Evolutionary conservation across 2,888 invertebrate genomes (phyloP).

Genomic region (Drosophila lacicola): DNA sequence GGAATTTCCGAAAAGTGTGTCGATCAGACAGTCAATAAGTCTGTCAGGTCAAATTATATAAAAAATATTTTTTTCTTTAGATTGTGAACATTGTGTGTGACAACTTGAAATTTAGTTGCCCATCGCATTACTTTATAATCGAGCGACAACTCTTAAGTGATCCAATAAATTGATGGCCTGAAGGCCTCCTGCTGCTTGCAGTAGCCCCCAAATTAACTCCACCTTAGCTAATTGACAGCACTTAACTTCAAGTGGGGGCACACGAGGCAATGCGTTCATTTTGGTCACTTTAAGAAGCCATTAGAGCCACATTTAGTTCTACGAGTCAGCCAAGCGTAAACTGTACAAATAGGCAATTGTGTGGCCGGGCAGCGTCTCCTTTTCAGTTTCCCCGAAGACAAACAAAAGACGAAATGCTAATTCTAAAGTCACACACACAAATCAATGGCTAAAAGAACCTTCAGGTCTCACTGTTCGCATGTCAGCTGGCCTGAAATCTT

Average conservation of each 20-base stretch:
- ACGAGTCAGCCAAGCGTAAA: conserved; percentile 63
- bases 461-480: conserved; percentile 50
- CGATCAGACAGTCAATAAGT: background rate
- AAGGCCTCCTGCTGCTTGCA: conserved; percentile 13
- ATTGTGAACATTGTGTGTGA: too few species aligned
- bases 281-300: conserved; percentile 73
- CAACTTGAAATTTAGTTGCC: conserved; percentile 3
- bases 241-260: conserved; percentile 47
- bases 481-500: conserved; percentile 45
- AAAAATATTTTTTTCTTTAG: too few species aligned
- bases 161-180: conserved; percentile 30
- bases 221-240: conserved; percentile 54
- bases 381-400: conserved; percentile 23
- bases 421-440: conserved; percentile 45
- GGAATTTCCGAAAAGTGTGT: too few species aligned
- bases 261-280: conserved; percentile 68
- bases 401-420: conserved; percentile 61
- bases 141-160: conserved; percentile 22
- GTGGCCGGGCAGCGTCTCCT: conserved; percentile 10
- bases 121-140: conserved; percentile 8
- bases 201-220: conserved; percentile 5
- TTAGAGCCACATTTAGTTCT: conserved; percentile 50
- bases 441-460: conserved; percentile 50
- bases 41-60: too few species aligned
- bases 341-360: conserved; percentile 53